Conservation (phyloP, 2,113 vertebrate genomes). For the Corythaixoides concolor region DNA sequence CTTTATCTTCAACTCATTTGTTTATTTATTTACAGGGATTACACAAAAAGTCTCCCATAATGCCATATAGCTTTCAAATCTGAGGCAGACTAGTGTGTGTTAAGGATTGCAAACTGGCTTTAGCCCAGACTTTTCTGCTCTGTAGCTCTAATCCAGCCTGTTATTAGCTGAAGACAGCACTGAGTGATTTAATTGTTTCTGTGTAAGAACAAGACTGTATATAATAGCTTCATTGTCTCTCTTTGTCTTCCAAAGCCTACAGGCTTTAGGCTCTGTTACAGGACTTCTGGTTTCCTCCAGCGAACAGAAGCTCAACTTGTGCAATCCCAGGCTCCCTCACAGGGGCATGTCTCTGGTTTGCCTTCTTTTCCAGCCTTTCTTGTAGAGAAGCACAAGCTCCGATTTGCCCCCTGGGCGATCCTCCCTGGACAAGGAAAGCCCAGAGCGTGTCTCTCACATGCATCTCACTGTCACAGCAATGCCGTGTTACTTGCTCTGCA, state of each 20-base stretch:
- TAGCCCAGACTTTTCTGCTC: slow-evolving; percentile 23
- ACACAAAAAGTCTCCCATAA: neutral
- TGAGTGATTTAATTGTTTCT: neutral
- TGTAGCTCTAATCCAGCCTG: slow-evolving; percentile 4
- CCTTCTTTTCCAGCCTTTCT: neutral
- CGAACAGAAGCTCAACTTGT: neutral
- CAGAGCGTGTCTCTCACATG: neutral
- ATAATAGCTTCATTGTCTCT: neutral
- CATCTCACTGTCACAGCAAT: neutral
- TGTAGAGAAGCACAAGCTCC: neutral
- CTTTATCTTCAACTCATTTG: neutral
- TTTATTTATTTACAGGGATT: neutral
- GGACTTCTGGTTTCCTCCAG: neutral
- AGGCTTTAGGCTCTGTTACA: neutral
- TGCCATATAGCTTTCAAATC: neutral
- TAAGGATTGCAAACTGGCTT: neutral
- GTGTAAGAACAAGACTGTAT: neutral
- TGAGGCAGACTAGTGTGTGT: neutral
- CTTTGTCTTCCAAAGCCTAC: neutral
- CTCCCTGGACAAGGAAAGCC: neutral
- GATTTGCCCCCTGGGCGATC: neutral
- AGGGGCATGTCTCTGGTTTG: neutral
- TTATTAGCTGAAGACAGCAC: neutral
- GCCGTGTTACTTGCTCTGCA: rapidly evolving
- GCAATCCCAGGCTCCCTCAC: neutral